Conservation (phyloP, 2,113 vertebrate species). For the Limnothrissa miodon region DNA sequence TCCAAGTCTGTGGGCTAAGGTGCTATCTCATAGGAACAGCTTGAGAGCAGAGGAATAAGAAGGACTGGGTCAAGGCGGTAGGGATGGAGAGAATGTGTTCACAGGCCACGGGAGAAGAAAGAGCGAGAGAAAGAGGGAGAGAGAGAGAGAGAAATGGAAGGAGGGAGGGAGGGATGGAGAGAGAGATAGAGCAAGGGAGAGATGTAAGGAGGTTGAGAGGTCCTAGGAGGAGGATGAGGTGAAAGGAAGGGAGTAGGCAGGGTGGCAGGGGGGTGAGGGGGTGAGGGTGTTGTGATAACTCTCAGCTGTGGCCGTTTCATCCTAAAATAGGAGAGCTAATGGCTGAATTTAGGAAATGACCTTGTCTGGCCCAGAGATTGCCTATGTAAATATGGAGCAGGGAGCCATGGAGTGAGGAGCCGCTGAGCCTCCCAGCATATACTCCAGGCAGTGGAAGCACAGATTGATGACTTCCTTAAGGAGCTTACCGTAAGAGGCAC, state of each 20-base stretch:
- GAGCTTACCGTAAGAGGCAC: conserved; percentile 46
- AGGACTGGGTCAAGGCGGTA: neutral
- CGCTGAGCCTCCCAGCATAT: conserved; percentile 40
- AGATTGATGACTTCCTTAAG: conserved; percentile 43
- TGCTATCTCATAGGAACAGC: conserved; percentile 9
- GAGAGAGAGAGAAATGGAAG: neutral
- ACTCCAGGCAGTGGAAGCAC: conserved; percentile 29
- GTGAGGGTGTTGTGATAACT: conserved; percentile 1
- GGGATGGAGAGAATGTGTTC: neutral
- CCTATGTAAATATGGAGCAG: conserved; percentile 25
- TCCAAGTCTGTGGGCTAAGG: neutral
- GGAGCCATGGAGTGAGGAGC: conserved; percentile 18
- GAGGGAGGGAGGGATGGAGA: neutral
- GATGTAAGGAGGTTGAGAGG: conserved; percentile 34
- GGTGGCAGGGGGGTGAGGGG: neutral
- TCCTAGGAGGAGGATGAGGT: neutral
- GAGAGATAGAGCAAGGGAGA: conserved; percentile 28
- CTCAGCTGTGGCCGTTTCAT: conserved; percentile 11
- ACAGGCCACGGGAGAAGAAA: conserved; percentile 32
- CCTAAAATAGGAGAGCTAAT: conserved; percentile 33
- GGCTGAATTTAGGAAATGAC: conserved; percentile 39
- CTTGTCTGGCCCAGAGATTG: conserved; percentile 18
- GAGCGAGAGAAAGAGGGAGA: neutral
- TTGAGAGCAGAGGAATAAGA: neutral
- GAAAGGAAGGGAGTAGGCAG: neutral